Evolutionary conservation across 2,113 vertebrate species (phyloP).

Genomic region (Saccopteryx bilineata): DNA sequence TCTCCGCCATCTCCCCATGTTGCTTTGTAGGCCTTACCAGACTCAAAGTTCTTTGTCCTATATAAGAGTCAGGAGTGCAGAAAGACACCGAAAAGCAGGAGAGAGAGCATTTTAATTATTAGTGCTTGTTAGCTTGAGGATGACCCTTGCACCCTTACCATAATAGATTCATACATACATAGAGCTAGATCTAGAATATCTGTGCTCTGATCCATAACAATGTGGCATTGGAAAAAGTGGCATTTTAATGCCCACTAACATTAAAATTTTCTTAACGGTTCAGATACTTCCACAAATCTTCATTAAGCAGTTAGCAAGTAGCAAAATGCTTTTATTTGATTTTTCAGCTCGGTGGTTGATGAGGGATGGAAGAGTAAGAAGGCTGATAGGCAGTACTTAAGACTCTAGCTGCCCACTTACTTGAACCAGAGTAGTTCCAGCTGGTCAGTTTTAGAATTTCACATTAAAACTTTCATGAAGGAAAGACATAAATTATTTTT

Average conservation of each 20-base stretch:
- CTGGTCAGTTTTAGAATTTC: conserved; percentile 16
- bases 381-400: background rate
- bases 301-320: conserved; percentile 37
- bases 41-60: conserved; percentile 94
- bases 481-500: conserved; percentile 46
- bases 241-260: conserved; percentile 23
- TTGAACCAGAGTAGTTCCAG: conserved; percentile 13
- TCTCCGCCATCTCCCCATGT: conserved; percentile 92
- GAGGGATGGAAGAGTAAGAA: background rate
- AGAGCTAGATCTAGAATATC: conserved; percentile 37
- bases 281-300: conserved; percentile 55
- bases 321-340: conserved; percentile 53
- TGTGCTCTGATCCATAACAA: conserved; percentile 1
- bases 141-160: background rate
- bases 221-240: conserved; percentile 15
- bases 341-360: background rate
- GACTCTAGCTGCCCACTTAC: background rate
- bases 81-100: conserved; percentile 39
- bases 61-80: conserved; percentile 40
- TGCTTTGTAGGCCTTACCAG: conserved; percentile 91
- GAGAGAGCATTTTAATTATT: conserved; percentile 44
- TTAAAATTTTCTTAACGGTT: conserved; percentile 26
- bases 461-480: background rate
- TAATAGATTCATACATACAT: conserved; percentile 14
- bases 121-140: conserved; percentile 28